Conservation (phyloP, 1,140 invertebrate species). For the Manduca sexta region DNA sequence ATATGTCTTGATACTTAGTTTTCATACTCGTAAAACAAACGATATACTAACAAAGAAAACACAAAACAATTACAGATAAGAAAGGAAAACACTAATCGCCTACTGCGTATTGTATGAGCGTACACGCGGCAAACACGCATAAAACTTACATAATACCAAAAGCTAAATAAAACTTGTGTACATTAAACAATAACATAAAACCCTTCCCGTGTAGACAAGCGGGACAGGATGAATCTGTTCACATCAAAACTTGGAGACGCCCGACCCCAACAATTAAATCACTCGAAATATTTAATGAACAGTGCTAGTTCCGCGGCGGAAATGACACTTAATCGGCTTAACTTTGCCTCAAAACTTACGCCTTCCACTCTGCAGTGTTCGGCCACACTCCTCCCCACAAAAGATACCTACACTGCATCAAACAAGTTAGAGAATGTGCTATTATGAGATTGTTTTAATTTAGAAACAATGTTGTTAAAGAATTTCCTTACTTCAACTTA, state of each 20-base stretch:
- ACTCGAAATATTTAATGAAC: constrained; percentile 71
- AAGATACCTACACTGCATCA: constrained; percentile 52
- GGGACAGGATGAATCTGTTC: constrained; percentile 36
- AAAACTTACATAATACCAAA: not conserved
- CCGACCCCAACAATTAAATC: constrained; percentile 63
- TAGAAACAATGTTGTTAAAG: constrained; percentile 70
- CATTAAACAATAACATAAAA: constrained; percentile 6
- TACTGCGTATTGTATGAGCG: too few species aligned
- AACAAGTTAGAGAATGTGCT: constrained; percentile 69
- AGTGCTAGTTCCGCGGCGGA: constrained; percentile 66
- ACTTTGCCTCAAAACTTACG: constrained; percentile 67
- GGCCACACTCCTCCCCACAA: constrained; percentile 9
- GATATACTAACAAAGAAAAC: not conserved
- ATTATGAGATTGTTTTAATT: constrained; percentile 73
- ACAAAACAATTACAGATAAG: not conserved
- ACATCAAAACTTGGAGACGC: constrained; percentile 45
- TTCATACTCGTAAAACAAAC: too few species aligned
- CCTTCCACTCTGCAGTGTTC: constrained; percentile 21
- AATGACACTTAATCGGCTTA: constrained; percentile 72
- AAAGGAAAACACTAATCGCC: too few species aligned
- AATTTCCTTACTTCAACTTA: constrained; percentile 58
- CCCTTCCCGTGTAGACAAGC: constrained; percentile 5
- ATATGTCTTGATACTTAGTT: too few species aligned
- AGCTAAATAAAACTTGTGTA: not conserved
- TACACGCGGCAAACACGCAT: too few species aligned